These are phyloP conservation scores for Odontothrips loti DNA, from an alignment of 2,888 invertebrate species.

Conservation along the genomic window DNA sequence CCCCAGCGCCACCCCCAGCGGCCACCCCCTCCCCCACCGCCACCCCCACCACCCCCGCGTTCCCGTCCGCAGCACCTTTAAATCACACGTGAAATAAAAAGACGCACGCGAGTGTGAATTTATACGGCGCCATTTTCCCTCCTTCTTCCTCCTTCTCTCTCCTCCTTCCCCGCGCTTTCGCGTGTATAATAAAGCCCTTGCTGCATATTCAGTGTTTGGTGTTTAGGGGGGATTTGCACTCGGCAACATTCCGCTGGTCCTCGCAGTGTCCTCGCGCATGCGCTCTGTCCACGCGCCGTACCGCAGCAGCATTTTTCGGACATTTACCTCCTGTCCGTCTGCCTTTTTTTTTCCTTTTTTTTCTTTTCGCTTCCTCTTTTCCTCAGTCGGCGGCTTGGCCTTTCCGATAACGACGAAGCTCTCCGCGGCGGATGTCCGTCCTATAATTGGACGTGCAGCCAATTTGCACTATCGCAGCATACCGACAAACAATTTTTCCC, in stretches of 20 bases:
- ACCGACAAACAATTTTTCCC: too few species aligned
- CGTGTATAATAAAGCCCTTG: constrained; percentile 22
- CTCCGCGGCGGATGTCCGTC: too few species aligned
- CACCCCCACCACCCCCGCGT: background rate
- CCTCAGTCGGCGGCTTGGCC: too few species aligned
- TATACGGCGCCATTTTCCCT: constrained; percentile 19
- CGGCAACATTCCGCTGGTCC: background rate
- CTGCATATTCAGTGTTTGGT: constrained; percentile 26
- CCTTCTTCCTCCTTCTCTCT: background rate
- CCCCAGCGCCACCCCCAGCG: background rate
- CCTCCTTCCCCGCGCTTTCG: background rate
- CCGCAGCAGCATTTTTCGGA: background rate
- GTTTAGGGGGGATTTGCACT: constrained; percentile 20
- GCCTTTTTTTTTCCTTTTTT: too few species aligned
- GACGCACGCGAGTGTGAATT: constrained; percentile 3
- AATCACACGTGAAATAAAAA: constrained; percentile 25
- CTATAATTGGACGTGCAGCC: too few species aligned
- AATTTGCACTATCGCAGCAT: too few species aligned
- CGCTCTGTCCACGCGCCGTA: background rate
- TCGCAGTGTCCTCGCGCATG: too few species aligned
- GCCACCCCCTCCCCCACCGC: background rate
- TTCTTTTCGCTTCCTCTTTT: too few species aligned
- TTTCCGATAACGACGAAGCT: too few species aligned
- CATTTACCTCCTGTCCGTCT: too few species aligned
- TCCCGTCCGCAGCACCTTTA: constrained; percentile 1